phyloP scores from a whole-genome alignment of 1,140 invertebrate genomes.

The Muscidifurax raptorellus region DNA sequence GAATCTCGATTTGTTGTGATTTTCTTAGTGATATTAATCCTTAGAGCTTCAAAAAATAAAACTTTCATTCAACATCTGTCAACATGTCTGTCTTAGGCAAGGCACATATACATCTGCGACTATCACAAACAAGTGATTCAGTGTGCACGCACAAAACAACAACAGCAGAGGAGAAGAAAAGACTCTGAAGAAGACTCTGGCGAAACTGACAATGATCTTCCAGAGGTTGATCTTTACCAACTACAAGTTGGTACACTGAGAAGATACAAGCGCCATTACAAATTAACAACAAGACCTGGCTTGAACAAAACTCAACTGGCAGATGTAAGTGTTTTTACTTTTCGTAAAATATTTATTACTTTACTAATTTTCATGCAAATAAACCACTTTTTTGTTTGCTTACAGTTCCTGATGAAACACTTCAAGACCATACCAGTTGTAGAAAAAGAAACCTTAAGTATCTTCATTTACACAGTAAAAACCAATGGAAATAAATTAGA shows the following conservation, averaged over 20 bases:
- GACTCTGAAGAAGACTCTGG: slow-evolving; percentile 96
- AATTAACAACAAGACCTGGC: slow-evolving; percentile 91
- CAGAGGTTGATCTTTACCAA: slow-evolving; percentile 95
- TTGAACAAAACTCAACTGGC: slow-evolving; percentile 96
- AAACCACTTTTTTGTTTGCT: slow-evolving; percentile 50
- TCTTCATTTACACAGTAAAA: slow-evolving; percentile 97
- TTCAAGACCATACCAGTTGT: slow-evolving; percentile 95
- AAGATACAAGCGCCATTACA: slow-evolving; percentile 95
- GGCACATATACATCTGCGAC: slow-evolving; percentile 98
- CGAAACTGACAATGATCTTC: slow-evolving; percentile 89
- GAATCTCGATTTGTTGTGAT: too few species aligned
- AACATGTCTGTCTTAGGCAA: slow-evolving; percentile 79
- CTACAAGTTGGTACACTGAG: slow-evolving; percentile 94
- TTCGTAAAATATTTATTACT: neutral
- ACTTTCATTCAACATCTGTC: neutral
- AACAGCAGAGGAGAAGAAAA: slow-evolving; percentile 83
- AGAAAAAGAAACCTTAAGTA: slow-evolving; percentile 96
- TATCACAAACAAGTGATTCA: slow-evolving; percentile 97
- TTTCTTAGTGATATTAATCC: too few species aligned
- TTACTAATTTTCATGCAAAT: neutral
- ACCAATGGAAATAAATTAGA: slow-evolving; percentile 94
- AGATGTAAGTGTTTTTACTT: slow-evolving; percentile 84
- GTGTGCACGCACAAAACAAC: slow-evolving; percentile 88
- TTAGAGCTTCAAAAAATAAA: too few species aligned
- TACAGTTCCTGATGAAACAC: slow-evolving; percentile 93